Evolutionary conservation across 2,113 vertebrate species (phyloP), one percentile per base, ranked within the genome.

Genomic region (Catagonus wagneri): DNA sequence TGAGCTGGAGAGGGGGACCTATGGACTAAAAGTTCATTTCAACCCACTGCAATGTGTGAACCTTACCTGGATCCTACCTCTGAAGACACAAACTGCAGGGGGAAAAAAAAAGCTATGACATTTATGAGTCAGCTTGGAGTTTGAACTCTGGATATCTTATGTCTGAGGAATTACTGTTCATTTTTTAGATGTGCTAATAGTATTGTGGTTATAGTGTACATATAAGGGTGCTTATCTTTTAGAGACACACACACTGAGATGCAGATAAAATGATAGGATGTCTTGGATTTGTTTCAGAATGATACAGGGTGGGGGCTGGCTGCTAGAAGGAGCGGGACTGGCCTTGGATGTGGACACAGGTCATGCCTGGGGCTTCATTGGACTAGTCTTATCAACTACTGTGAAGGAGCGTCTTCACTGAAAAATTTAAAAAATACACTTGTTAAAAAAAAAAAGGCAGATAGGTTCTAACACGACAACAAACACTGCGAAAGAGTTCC

Each of bases 261-360:
- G 7, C 15, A 72, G 76, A 85, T 14, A 23, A 69, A 63, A 56
- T 23, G n/a, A 36, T 2, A 74, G 68, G 63, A 32, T 66, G 34
- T 65, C 65, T 80, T 54, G 25, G 20, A 60, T 71, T 39, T 79
- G 60, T 61, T 95, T 75, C 39, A n/a, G 14, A 76, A 50, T 8
- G 14, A 56, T 2, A n/a, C n/a, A n/a, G n/a, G n/a, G n/a, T n/a
- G n/a, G 56, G 27, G 22, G 16, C 12, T 15, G 6, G 19, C 36
- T 36, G 23, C n/a, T 12, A 65, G 68, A 85, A 52, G 36, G 3
- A 29, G 39, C 15, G 22, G 68, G 36, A 20, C 11, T 36, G 69
- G 52, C 69, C 12, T 0, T 10, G 15, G 68, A n/a, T 14, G 17
- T 66, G 6, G 36, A 19, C 17, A 13, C 14, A n/a, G 13, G 44